Evolutionary conservation across 2,797 vertebrate genomes (phyloP).

Genomic region (Hydrolagus colliei): DNA sequence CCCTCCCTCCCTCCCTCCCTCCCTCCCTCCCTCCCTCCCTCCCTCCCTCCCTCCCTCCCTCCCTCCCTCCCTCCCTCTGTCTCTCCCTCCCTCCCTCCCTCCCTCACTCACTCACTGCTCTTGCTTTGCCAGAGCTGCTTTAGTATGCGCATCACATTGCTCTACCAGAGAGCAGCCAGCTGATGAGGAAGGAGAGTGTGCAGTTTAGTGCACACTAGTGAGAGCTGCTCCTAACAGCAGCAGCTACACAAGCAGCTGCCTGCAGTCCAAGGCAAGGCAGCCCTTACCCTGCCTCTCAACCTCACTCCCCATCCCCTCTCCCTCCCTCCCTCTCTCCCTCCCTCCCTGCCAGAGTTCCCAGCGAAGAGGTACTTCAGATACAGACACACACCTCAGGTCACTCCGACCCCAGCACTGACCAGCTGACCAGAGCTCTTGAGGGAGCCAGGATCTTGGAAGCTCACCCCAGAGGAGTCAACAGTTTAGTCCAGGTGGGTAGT

Average conservation of each 20-base stretch:
- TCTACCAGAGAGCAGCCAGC: slow-evolving; percentile 47
- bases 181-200: slow-evolving; percentile 38
- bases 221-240: slow-evolving; percentile 6
- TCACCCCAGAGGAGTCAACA: neutral
- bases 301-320: neutral
- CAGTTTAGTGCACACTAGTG: neutral
- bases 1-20: too few species aligned
- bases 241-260: neutral
- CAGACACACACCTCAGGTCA: slow-evolving; percentile 1
- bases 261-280: neutral
- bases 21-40: too few species aligned
- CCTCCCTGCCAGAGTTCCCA: too few species aligned
- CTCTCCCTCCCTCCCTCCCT: too few species aligned
- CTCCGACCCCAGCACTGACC: neutral
- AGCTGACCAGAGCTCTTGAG: neutral
- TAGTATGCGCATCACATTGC: slow-evolving; percentile 55
- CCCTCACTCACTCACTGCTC: too few species aligned
- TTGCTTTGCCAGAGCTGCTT: slow-evolving; percentile 40
- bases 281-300: neutral
- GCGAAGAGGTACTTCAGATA: neutral
- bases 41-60: too few species aligned
- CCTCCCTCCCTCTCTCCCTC: neutral
- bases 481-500: slow-evolving; percentile 10
- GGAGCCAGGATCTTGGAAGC: neutral
- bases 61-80: too few species aligned